A percentile compares a stretch with the other conserved stretches of the same genome.
phyloP scores from a whole-genome alignment of 1,140 invertebrate species.

The Scylla paramamosain region DNA sequence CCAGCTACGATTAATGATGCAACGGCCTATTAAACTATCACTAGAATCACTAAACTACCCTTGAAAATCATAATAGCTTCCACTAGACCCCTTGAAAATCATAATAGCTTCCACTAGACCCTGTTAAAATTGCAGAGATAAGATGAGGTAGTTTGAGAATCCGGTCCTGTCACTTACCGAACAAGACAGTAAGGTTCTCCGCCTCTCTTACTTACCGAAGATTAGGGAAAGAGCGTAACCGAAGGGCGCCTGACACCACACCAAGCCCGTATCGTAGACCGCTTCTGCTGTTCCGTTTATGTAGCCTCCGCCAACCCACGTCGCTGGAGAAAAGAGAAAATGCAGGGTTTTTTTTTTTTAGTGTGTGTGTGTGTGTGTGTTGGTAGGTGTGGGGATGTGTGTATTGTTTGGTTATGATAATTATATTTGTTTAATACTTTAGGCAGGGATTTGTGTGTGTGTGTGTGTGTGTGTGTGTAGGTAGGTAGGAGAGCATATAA shows the following conservation, averaged over 20 bases:
- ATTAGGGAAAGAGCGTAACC: constrained; percentile 90
- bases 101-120: too few relatives aligned
- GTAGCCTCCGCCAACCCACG: constrained; percentile 91
- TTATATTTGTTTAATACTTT: background rate
- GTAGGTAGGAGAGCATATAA: background rate
- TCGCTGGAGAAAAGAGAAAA: constrained; percentile 82
- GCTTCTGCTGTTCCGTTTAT: constrained; percentile 91
- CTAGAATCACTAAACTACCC: too few relatives aligned
- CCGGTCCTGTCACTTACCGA: too few relatives aligned
- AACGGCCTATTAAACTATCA: too few relatives aligned
- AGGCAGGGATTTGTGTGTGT: background rate
- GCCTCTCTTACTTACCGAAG: constrained; percentile 82
- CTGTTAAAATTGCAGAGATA: too few relatives aligned
- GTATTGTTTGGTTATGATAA: constrained; percentile 23
- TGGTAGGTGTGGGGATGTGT: constrained; percentile 55
- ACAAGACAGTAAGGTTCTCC: too few relatives aligned
- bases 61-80: too few relatives aligned
- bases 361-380: too few relatives aligned
- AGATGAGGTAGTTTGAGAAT: too few relatives aligned
- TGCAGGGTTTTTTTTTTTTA: background rate
- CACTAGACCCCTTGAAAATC: too few relatives aligned
- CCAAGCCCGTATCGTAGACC: constrained; percentile 86
- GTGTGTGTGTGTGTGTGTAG: constrained; percentile 42
- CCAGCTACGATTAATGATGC: too few relatives aligned
- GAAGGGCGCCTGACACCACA: constrained; percentile 90